Evolutionary conservation across 1,140 invertebrate species (phyloP).

Genomic region (Brachystomella parvula): DNA sequence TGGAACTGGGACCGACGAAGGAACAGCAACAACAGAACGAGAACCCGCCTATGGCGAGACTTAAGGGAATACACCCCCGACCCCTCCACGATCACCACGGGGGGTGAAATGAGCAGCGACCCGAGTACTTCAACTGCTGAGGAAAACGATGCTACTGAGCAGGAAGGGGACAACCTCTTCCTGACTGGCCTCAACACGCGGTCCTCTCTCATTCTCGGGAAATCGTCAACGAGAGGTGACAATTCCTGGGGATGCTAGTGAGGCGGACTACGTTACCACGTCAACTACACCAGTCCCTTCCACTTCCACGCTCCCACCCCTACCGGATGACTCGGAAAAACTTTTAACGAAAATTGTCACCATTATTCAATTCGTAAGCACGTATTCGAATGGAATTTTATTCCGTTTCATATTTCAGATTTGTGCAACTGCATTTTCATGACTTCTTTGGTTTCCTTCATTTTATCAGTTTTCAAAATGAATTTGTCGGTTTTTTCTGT

Average conservation of each 20-base stretch:
- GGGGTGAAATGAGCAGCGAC: background rate
- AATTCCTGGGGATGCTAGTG: conserved; percentile 28
- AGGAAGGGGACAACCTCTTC: background rate
- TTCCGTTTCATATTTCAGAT: conserved; percentile 1
- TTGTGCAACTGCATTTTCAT: background rate
- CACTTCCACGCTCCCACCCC: conserved; percentile 16
- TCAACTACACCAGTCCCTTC: conserved; percentile 35
- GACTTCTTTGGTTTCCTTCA: background rate
- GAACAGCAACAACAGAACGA: background rate
- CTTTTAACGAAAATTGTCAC: conserved; percentile 29
- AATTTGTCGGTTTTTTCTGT: too few species aligned
- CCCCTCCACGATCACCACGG: background rate
- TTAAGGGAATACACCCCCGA: background rate
- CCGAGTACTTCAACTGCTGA: background rate
- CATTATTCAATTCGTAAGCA: conserved; percentile 29
- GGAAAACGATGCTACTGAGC: background rate
- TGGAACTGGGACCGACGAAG: background rate
- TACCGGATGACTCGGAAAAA: conserved; percentile 24
- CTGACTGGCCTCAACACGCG: background rate
- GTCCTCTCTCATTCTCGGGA: background rate
- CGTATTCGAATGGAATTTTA: background rate
- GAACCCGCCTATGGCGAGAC: too few species aligned
- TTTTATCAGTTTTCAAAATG: too few species aligned
- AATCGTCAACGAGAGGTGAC: conserved; percentile 34
- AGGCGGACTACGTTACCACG: conserved; percentile 11